Percentiles rank a stretch among this genome's conserved stretches.
phyloP scores from a whole-genome alignment of 2,113 vertebrate species.

The Malaclemys terrapin region DNA sequence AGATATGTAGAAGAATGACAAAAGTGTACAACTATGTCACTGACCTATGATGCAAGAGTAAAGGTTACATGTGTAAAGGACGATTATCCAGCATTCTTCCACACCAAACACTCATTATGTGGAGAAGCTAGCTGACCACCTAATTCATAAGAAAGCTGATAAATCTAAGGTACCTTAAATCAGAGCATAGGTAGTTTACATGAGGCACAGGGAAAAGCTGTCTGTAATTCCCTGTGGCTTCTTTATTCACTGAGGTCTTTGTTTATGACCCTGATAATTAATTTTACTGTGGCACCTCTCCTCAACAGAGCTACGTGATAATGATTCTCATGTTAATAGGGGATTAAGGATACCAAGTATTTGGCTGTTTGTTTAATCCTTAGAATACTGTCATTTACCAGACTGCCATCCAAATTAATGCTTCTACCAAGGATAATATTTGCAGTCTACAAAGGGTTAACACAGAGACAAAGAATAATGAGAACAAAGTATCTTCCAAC shows the following conservation, averaged over 20 bases:
- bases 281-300: not conserved
- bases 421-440: not conserved
- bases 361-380: slow-evolving; percentile 4
- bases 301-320: slow-evolving; percentile 26
- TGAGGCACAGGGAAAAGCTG: not conserved
- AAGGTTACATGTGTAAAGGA: not conserved
- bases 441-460: not conserved
- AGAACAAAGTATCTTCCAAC: not conserved
- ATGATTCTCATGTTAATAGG: slow-evolving; percentile 9
- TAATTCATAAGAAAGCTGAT: not conserved
- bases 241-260: not conserved
- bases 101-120: not conserved
- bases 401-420: not conserved
- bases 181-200: not conserved
- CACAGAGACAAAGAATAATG: not conserved
- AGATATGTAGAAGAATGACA: not conserved
- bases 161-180: not conserved
- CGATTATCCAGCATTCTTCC: not conserved
- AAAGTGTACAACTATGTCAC: not conserved
- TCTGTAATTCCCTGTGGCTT: not conserved
- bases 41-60: not conserved
- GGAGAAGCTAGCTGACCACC: not conserved
- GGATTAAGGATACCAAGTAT: not conserved
- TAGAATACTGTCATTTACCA: not conserved
- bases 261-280: not conserved